Evolutionary conservation across 1,140 invertebrate species (phyloP).

Genomic region (Macrosteles quadrilineatus): DNA sequence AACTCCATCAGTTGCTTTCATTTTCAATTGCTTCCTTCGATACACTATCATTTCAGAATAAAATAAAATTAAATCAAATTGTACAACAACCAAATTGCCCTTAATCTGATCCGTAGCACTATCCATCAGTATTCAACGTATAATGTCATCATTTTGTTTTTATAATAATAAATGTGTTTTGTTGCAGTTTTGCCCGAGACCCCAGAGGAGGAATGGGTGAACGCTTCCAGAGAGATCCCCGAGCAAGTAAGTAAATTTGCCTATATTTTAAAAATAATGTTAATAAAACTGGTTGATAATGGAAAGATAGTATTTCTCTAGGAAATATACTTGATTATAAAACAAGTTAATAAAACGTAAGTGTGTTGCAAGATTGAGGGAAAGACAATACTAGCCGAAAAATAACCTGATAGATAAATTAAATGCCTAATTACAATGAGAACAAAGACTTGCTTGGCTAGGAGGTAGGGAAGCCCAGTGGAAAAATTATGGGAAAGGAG

Average conservation of each 20-base stretch:
- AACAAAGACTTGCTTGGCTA: too few relatives aligned
- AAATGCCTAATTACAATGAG: not conserved
- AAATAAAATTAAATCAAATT: too few relatives aligned
- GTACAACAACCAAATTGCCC: not conserved
- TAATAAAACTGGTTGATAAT: too few relatives aligned
- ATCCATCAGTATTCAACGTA: not conserved
- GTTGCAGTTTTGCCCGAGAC: constrained; percentile 8
- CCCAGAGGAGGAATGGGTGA: constrained; percentile 20
- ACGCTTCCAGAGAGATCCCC: constrained; percentile 31
- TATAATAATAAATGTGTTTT: constrained; percentile 2
- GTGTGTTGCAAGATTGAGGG: too few relatives aligned
- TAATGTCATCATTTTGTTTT: not conserved
- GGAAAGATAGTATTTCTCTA: too few relatives aligned
- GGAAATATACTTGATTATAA: too few relatives aligned
- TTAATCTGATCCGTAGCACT: not conserved
- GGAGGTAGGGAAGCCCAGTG: not conserved
- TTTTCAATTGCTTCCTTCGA: too few relatives aligned
- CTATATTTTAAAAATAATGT: too few relatives aligned
- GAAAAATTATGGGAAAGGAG: not conserved
- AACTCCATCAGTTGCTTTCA: too few relatives aligned
- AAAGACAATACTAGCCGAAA: not conserved
- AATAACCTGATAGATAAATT: not conserved
- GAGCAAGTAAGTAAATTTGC: constrained; percentile 18
- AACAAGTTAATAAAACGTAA: too few relatives aligned
- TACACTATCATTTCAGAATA: too few relatives aligned